Evolutionary conservation across 2,113 vertebrate species (phyloP).

Genomic region (Lates calcarifer): DNA sequence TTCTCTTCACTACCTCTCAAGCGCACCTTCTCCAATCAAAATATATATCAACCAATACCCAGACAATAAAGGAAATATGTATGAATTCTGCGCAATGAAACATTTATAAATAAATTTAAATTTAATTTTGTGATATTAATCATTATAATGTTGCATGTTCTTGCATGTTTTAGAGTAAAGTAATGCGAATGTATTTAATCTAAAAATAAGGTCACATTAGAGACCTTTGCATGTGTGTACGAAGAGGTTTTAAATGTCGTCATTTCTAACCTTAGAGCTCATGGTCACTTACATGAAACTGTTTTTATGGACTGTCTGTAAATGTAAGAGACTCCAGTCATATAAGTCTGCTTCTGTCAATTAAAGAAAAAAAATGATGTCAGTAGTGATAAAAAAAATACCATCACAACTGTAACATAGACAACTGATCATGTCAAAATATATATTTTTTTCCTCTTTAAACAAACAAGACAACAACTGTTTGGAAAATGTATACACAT

Average conservation of each 20-base stretch:
- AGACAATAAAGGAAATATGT: neutral
- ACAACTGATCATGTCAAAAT: too few relatives aligned
- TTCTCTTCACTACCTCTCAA: neutral
- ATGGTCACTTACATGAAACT: neutral
- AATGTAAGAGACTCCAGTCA: too few relatives aligned
- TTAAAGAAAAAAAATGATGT: too few relatives aligned
- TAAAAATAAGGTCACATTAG: slow-evolving; percentile 5
- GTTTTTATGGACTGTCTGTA: neutral
- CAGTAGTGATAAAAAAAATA: too few relatives aligned
- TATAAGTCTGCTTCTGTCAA: too few relatives aligned
- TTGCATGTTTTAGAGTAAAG: neutral
- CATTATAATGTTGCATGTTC: neutral
- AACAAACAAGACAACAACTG: too few relatives aligned
- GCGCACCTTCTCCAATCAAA: neutral
- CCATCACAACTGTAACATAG: too few relatives aligned
- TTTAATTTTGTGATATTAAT: neutral
- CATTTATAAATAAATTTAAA: neutral
- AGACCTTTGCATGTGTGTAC: neutral
- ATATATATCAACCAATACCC: neutral
- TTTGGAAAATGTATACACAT: too few relatives aligned
- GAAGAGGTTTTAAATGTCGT: slow-evolving; percentile 16
- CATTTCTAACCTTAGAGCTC: slow-evolving; percentile 31
- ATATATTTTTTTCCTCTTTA: too few relatives aligned
- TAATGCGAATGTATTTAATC: neutral
- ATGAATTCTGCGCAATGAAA: neutral